These are phyloP conservation scores for Brachypteracias leptosomus DNA, from an alignment of 2,113 vertebrate species.

Conservation along the genomic window DNA sequence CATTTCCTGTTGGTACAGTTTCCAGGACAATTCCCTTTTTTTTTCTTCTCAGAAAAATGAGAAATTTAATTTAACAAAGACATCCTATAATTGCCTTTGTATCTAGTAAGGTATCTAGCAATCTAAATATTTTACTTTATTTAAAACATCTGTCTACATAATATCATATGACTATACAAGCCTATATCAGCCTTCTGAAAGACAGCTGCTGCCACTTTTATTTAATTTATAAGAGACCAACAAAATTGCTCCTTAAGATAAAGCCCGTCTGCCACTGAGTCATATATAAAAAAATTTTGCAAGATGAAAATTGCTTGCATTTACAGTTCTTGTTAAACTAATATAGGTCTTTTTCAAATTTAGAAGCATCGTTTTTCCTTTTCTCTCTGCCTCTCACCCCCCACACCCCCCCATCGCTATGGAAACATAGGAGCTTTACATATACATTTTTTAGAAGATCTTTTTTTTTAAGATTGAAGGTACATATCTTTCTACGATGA, in stretches of 20 bases:
- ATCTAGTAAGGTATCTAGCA: constrained; percentile 80
- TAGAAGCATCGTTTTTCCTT: background rate
- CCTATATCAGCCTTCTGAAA: constrained; percentile 70
- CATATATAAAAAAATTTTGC: constrained; percentile 41
- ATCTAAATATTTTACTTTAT: constrained; percentile 81
- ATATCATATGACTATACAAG: constrained; percentile 72
- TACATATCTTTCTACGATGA: constrained; percentile 36
- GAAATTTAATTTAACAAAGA: constrained; percentile 82
- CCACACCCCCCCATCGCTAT: background rate
- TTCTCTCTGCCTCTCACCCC: background rate
- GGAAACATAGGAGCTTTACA: constrained; percentile 48
- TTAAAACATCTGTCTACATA: constrained; percentile 82
- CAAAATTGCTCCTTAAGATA: constrained; percentile 69
- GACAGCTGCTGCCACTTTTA: constrained; percentile 75
- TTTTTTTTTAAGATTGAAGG: constrained; percentile 33
- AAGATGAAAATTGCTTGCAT: constrained; percentile 64
- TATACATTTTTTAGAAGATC: background rate
- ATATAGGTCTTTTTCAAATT: constrained; percentile 58
- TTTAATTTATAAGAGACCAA: constrained; percentile 73
- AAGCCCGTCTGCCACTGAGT: constrained; percentile 59
- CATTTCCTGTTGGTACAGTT: constrained; percentile 81
- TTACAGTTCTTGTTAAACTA: constrained; percentile 63
- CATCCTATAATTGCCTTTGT: constrained; percentile 80
- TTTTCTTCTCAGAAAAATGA: constrained; percentile 73
- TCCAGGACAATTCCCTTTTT: constrained; percentile 74